Conservation (phyloP, 2,888 invertebrate species). For the Himalopsyche tibetana region DNA sequence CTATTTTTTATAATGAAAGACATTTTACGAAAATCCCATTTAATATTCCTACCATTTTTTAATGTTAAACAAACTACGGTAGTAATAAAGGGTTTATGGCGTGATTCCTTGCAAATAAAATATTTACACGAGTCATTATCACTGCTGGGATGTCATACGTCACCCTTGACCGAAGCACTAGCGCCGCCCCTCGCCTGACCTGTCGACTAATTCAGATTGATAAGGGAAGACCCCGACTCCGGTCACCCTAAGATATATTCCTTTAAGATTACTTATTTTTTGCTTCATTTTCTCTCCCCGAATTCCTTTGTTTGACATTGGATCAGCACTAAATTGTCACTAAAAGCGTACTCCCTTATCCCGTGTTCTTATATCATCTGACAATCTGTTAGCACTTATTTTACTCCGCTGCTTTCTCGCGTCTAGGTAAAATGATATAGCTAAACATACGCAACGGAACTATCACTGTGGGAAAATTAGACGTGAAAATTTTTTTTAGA, state of each 20-base stretch:
- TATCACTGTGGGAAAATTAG: too few species aligned
- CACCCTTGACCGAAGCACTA: slow-evolving; percentile 55
- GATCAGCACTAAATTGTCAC: slow-evolving; percentile 54
- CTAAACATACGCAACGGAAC: background rate
- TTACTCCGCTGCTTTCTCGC: background rate
- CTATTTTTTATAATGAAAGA: too few species aligned
- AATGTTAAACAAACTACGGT: too few species aligned
- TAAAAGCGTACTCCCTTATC: slow-evolving; percentile 28
- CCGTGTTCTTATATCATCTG: slow-evolving; percentile 34
- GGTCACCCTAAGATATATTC: slow-evolving; percentile 59
- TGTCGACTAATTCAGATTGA: slow-evolving; percentile 65
- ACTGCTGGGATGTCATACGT: slow-evolving; percentile 57
- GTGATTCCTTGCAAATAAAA: background rate
- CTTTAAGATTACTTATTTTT: slow-evolving; percentile 63
- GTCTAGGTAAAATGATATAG: background rate
- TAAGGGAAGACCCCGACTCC: slow-evolving; percentile 61
- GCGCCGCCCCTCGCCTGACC: slow-evolving; percentile 50
- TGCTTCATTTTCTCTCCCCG: slow-evolving; percentile 46
- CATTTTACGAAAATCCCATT: too few species aligned
- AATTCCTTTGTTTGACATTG: slow-evolving; percentile 11
- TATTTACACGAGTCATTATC: slow-evolving; percentile 52
- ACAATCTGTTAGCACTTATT: slow-evolving; percentile 33
- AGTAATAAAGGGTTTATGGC: too few species aligned
- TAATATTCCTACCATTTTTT: too few species aligned
- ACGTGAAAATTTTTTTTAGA: too few species aligned